Evolutionary conservation across 1,140 invertebrate species (phyloP).

Genomic region (Cherax quadricarinatus): DNA sequence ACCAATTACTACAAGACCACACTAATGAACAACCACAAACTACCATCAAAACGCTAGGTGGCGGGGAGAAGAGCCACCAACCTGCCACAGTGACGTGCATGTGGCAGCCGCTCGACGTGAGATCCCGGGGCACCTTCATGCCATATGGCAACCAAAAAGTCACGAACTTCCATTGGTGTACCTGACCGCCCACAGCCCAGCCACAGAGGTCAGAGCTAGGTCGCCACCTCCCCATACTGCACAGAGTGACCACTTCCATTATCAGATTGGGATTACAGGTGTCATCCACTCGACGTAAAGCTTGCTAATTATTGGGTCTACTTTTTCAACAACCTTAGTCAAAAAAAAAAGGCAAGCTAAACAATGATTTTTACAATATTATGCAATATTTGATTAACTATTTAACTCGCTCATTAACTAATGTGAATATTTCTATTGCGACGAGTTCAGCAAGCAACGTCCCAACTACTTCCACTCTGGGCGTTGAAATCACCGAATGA

Average conservation of each 20-base stretch:
- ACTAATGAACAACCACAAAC: neutral
- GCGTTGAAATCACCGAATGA: too few relatives aligned
- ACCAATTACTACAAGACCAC: neutral
- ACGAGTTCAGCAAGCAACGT: too few relatives aligned
- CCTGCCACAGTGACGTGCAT: neutral
- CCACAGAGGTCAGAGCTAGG: slow-evolving; percentile 21
- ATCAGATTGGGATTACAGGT: neutral
- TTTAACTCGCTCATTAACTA: too few relatives aligned
- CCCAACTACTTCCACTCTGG: too few relatives aligned
- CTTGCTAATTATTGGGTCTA: neutral
- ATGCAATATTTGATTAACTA: too few relatives aligned
- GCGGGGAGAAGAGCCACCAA: neutral
- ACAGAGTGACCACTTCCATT: neutral
- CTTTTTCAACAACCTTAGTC: too few relatives aligned
- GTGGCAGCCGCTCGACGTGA: too few relatives aligned
- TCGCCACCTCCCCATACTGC: slow-evolving; percentile 22
- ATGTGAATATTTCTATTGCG: too few relatives aligned
- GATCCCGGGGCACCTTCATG: slow-evolving; percentile 2
- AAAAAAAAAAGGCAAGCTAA: too few relatives aligned
- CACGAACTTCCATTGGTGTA: slow-evolving; percentile 32
- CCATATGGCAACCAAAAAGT: slow-evolving; percentile 38
- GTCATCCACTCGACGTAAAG: neutral
- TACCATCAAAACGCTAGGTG: neutral
- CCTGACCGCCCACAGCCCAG: neutral
- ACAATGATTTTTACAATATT: too few relatives aligned